A percentile compares a stretch with the other conserved stretches of the same genome.
Evolutionary conservation across 2,888 invertebrate genomes (phyloP).

Genomic region (Patella caerulea): DNA sequence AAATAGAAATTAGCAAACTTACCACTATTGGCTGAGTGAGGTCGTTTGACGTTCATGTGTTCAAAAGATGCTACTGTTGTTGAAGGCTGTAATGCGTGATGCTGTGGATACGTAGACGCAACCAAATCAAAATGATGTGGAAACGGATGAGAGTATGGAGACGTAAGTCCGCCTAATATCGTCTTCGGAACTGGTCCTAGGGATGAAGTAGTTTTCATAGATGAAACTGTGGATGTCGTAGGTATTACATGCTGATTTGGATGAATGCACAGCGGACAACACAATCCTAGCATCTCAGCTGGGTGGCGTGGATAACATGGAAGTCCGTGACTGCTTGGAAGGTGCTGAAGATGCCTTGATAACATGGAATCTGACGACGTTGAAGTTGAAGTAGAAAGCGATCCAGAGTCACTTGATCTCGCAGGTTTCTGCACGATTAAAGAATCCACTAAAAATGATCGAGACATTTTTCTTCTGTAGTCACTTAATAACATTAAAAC

Average conservation of each 20-base stretch:
- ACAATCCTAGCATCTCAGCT: conserved; percentile 56
- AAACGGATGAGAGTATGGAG: conserved; percentile 29
- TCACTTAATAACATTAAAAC: background rate
- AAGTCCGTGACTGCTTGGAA: conserved; percentile 40
- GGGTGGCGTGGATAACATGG: conserved; percentile 60
- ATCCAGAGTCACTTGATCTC: conserved; percentile 18
- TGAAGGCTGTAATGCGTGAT: conserved; percentile 8
- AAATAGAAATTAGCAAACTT: background rate
- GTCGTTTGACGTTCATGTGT: conserved; percentile 13
- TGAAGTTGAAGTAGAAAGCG: conserved; percentile 6
- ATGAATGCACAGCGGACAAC: conserved; percentile 62
- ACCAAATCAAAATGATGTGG: conserved; percentile 27
- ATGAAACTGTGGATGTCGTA: conserved; percentile 27
- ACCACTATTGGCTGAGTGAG: conserved; percentile 18
- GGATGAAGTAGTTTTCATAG: conserved; percentile 36
- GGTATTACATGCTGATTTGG: conserved; percentile 32
- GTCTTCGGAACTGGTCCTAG: conserved; percentile 36
- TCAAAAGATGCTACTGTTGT: conserved; percentile 13
- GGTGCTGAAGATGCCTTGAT: conserved; percentile 34
- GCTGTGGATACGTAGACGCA: conserved; percentile 19
- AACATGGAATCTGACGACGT: conserved; percentile 4
- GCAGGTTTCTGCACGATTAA: conserved; percentile 60
- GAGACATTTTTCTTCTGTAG: conserved; percentile 57
- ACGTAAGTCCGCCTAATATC: conserved; percentile 33
- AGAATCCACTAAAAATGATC: conserved; percentile 70